Base-by-base conservation (phyloP, 2,113 vertebrate genomes). In the Cryptomyrus ogoouensis region DNA sequence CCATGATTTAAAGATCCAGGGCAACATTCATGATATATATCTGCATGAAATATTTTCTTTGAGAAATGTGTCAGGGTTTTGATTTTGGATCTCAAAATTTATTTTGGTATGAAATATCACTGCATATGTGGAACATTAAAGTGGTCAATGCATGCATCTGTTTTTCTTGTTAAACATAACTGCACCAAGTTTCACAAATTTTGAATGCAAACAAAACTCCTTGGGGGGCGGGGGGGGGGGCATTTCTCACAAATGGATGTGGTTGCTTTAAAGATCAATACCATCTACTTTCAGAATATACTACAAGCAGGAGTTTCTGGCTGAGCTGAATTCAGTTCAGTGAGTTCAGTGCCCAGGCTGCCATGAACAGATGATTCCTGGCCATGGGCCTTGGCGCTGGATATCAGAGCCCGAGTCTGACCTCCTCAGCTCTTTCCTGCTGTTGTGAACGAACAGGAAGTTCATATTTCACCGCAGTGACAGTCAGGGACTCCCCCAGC, bases 391-490 rank as follows among this genome's bases (percentile, higher is more conserved):
- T 19, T 9, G 35, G 12, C 46, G 24, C 88, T 66, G 83, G 24
- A 84, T 44, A 31, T 42, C 24, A 50, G 24, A 58, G 50, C 15
- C 39, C 0, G 17, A 27, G 56, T 39, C 87, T 86, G 53, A n/a
- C 42, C 87, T 89, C 56, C 70, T 24, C 77, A 9, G 74, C 58
- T 89, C 88, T 21, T 90, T 91, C 90, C 90, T 91, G 90, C 87
- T 89, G 77, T 83, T 91, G 88, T 89, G 88, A 89, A 62, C 83
- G 3, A 58, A 91, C 90, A 91, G 90, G 90, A 91, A 91, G 88
- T 70, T 86, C 56, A 89, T 91, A 91, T 89, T 89, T 91, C 88
- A 91, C 74, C 0, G 10, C 46, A 8, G 44, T 91, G 90, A 91
- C 90, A 91, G 83, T 50, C 44, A 27, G 53, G 90, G 90, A 91